These are phyloP conservation scores for Girardia tigrina DNA, from an alignment of 2,888 invertebrate genomes.

Conservation along the genomic window DNA sequence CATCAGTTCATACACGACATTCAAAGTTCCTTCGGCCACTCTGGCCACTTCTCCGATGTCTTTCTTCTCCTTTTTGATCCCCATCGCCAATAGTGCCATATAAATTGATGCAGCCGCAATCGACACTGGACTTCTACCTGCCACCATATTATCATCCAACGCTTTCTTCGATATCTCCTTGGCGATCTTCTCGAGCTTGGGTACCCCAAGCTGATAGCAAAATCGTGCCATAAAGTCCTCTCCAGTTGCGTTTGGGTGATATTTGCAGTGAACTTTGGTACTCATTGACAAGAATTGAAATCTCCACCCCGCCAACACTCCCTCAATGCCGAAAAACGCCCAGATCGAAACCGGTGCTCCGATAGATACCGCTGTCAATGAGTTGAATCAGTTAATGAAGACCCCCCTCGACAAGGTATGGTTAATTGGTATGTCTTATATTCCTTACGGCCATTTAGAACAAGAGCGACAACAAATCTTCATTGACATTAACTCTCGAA, in stretches of 20 bases:
- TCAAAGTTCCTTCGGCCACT: slow-evolving; percentile 89
- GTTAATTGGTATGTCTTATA: not conserved
- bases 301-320: too few relatives aligned
- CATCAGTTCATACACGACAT: slow-evolving; percentile 91
- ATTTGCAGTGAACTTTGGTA: too few relatives aligned
- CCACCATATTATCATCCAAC: slow-evolving; percentile 86
- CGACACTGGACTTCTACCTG: slow-evolving; percentile 91
- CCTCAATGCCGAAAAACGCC: too few relatives aligned
- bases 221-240: slow-evolving; percentile 90
- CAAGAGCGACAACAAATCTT: not conserved
- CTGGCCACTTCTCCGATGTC: slow-evolving; percentile 60
- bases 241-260: slow-evolving; percentile 89
- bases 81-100: slow-evolving; percentile 93
- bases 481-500: not conserved
- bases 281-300: too few relatives aligned
- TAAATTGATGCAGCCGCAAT: slow-evolving; percentile 98
- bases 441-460: too few relatives aligned
- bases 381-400: not conserved
- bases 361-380: slow-evolving; percentile 14
- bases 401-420: not conserved
- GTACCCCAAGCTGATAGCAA: slow-evolving; percentile 71
- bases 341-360: too few relatives aligned
- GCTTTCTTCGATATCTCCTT: slow-evolving; percentile 90
- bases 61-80: slow-evolving; percentile 80
- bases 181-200: slow-evolving; percentile 64